phyloP scores from a whole-genome alignment of 2,888 invertebrate species.

The Cryptocephalus moraei region DNA sequence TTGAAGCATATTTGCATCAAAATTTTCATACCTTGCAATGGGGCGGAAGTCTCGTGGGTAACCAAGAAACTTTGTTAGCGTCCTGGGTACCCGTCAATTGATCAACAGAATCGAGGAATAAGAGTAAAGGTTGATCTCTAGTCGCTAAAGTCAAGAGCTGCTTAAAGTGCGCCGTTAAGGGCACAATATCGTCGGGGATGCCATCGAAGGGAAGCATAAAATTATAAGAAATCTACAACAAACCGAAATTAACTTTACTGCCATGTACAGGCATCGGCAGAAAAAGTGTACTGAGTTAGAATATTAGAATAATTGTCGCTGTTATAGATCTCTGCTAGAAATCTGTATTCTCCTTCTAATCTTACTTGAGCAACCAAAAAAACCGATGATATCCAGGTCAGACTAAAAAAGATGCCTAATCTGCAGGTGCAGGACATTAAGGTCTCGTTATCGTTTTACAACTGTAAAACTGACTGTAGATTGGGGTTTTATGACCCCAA shows the following conservation, averaged over 20 bases:
- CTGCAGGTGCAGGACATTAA: too few relatives aligned
- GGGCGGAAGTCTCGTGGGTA: slow-evolving; percentile 81
- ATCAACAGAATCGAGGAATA: slow-evolving; percentile 94
- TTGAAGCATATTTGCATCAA: neutral
- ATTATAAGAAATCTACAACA: slow-evolving; percentile 75
- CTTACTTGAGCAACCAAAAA: too few relatives aligned
- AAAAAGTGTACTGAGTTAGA: too few relatives aligned
- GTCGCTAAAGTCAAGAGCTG: slow-evolving; percentile 77
- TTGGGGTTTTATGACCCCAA: too few relatives aligned
- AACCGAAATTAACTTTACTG: slow-evolving; percentile 1
- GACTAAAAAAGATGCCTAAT: too few relatives aligned
- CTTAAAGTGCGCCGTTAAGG: slow-evolving; percentile 92
- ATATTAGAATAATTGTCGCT: too few relatives aligned
- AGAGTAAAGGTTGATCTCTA: slow-evolving; percentile 71
- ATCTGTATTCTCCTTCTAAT: too few relatives aligned
- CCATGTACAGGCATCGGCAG: neutral
- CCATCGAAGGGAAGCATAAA: slow-evolving; percentile 84
- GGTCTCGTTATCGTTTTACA: too few relatives aligned
- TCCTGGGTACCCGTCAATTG: slow-evolving; percentile 91
- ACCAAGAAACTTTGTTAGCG: slow-evolving; percentile 92
- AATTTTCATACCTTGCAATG: slow-evolving; percentile 66
- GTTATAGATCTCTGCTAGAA: too few relatives aligned
- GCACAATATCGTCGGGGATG: slow-evolving; percentile 93
- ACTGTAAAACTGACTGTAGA: too few relatives aligned
- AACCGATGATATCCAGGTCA: too few relatives aligned